Conservation (phyloP, 2,888 invertebrate genomes). For the Byasa hedistus region DNA sequence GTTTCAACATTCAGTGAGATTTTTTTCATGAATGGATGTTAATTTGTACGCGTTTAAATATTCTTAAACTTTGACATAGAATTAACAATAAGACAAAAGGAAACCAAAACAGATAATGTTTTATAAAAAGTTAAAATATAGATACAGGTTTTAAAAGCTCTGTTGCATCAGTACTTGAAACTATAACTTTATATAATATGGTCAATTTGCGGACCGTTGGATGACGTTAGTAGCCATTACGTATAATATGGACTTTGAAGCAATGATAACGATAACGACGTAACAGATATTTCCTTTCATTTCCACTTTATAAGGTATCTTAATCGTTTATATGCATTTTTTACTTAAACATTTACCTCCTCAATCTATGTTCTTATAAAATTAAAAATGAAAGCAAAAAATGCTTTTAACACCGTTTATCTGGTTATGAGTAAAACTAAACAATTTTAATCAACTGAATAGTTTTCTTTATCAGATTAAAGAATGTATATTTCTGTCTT, state of each 20-base stretch:
- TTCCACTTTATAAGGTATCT: not conserved
- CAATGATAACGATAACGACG: not conserved
- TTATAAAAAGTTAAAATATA: not conserved
- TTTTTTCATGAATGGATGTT: too few relatives aligned
- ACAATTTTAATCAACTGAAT: too few relatives aligned
- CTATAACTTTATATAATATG: slow-evolving; percentile 17
- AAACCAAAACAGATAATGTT: too few relatives aligned
- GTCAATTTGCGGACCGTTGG: slow-evolving; percentile 19
- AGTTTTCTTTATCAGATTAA: too few relatives aligned
- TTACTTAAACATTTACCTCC: not conserved
- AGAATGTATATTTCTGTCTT: too few relatives aligned
- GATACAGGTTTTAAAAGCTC: too few relatives aligned
- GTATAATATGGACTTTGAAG: slow-evolving; percentile 4
- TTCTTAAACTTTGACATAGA: too few relatives aligned
- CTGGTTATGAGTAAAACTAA: not conserved
- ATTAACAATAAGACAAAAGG: too few relatives aligned
- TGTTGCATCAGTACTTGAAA: not conserved
- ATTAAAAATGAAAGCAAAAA: not conserved
- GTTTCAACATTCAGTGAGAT: too few relatives aligned
- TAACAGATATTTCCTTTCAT: not conserved
- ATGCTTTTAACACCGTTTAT: not conserved
- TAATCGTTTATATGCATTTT: not conserved
- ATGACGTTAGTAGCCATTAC: slow-evolving; percentile 8
- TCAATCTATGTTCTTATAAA: not conserved
- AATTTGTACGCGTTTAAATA: too few relatives aligned